A percentile compares a stretch with the other conserved stretches of the same genome.
These are phyloP conservation scores for Sprattus sprattus DNA, from an alignment of 2,113 vertebrate genomes.

Conservation along the genomic window DNA sequence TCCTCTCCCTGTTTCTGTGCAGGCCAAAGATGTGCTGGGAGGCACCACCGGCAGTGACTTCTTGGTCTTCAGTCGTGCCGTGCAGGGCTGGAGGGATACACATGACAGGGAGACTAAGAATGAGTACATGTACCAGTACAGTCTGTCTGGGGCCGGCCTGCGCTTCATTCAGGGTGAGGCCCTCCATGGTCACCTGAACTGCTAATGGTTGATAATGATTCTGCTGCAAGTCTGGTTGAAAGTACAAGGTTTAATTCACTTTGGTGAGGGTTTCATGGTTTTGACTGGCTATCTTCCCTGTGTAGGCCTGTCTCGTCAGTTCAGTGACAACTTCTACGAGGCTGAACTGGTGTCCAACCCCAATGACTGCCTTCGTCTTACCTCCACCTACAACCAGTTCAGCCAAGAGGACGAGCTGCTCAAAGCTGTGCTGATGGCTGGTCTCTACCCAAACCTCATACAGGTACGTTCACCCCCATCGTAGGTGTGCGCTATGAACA, in stretches of 20 bases:
- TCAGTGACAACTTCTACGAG: constrained; percentile 87
- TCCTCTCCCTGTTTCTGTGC: not conserved
- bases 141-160: constrained; percentile 80
- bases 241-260: too few species aligned
- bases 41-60: constrained; percentile 86
- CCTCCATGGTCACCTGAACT: not conserved
- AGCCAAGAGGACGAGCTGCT: constrained; percentile 87
- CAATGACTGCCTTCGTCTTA: constrained; percentile 71
- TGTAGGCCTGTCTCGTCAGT: constrained; percentile 90
- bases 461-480: constrained; percentile 72
- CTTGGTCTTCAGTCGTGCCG: constrained; percentile 80
- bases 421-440: constrained; percentile 90
- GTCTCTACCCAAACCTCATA: constrained; percentile 95
- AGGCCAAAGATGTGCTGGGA: constrained; percentile 84
- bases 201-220: not conserved
- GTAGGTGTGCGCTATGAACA: not conserved
- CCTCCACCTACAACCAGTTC: constrained; percentile 81
- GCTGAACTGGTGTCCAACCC: constrained; percentile 77
- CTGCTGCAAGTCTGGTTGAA: not conserved
- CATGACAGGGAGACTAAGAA: constrained; percentile 72
- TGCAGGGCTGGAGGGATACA: constrained; percentile 82
- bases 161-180: constrained; percentile 88
- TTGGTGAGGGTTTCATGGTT: not conserved
- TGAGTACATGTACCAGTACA: constrained; percentile 75
- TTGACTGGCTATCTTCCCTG: not conserved